These are phyloP conservation scores for Tenodera sinensis DNA, from an alignment of 2,888 invertebrate species.

Conservation along the genomic window DNA sequence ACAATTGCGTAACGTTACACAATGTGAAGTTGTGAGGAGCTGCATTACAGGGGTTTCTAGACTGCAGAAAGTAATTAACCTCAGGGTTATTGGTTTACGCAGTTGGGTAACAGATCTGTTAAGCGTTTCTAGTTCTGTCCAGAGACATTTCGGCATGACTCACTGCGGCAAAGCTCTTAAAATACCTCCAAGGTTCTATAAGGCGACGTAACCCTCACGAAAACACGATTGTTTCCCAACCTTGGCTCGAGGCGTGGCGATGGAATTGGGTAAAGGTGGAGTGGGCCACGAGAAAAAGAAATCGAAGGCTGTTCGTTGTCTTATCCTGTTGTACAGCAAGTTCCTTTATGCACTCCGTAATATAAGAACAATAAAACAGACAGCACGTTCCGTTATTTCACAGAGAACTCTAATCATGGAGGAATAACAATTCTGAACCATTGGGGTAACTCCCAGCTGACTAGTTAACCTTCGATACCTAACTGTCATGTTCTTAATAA, in stretches of 20 bases:
- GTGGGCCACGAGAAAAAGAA: neutral
- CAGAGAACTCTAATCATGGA: no score
- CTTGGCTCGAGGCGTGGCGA: neutral
- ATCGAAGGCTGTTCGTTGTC: neutral
- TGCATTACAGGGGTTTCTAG: no score
- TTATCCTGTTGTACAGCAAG: neutral
- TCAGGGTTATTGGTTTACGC: neutral
- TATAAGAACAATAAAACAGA: no score
- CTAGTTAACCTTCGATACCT: no score
- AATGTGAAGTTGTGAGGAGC: neutral
- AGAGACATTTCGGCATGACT: neutral
- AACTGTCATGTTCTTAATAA: no score
- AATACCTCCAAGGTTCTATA: neutral
- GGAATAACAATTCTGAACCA: no score
- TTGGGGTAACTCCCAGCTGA: no score
- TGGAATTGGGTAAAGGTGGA: neutral
- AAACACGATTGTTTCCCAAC: neutral
- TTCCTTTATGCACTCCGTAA: neutral
- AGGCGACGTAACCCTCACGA: neutral
- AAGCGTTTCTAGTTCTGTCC: neutral
- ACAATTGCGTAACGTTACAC: no score
- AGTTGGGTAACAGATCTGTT: neutral
- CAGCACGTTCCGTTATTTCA: no score
- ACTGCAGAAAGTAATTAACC: neutral
- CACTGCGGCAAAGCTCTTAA: neutral